Percentiles rank a stretch among this genome's conserved stretches.
phyloP scores from a whole-genome alignment of 2,797 vertebrate genomes.

The Masticophis lateralis region DNA sequence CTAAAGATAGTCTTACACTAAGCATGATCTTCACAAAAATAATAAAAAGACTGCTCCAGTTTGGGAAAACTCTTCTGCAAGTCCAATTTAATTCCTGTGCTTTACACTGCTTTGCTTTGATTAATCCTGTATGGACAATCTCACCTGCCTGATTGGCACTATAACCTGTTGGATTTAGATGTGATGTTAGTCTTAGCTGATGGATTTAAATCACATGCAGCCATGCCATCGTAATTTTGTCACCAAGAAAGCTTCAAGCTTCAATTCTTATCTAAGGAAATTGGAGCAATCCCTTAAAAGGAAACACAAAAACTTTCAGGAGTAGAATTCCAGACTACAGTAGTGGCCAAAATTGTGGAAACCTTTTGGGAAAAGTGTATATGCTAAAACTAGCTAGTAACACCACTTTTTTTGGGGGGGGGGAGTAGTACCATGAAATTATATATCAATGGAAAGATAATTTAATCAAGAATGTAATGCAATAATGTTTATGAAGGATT shows the following conservation, averaged over 20 bases:
- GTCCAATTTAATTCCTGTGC: background rate
- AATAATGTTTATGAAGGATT: too few relatives aligned
- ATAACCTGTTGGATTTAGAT: background rate
- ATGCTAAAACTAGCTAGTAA: too few relatives aligned
- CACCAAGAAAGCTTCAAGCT: slow-evolving; percentile 46
- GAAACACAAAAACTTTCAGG: slow-evolving; percentile 44
- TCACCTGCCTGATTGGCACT: background rate
- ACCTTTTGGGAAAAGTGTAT: too few relatives aligned
- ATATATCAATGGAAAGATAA: too few relatives aligned
- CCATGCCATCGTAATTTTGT: slow-evolving; percentile 35
- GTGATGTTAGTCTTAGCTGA: slow-evolving; percentile 39
- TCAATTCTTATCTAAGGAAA: slow-evolving; percentile 46
- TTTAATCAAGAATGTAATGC: too few relatives aligned
- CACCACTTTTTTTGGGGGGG: too few relatives aligned
- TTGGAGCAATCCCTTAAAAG: slow-evolving; percentile 44
- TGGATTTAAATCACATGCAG: slow-evolving; percentile 38
- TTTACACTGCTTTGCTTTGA: background rate
- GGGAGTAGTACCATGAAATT: too few relatives aligned
- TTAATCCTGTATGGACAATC: background rate
- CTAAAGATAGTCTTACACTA: too few relatives aligned
- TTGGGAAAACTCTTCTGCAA: background rate
- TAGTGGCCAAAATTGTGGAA: too few relatives aligned
- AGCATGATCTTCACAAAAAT: background rate
- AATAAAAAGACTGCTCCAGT: too few relatives aligned
- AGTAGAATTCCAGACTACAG: slow-evolving; percentile 24